A percentile compares a stretch with the other conserved stretches of the same genome.
Conservation (phyloP, 2,888 invertebrate species). For the Didymodactylos carnosus region DNA sequence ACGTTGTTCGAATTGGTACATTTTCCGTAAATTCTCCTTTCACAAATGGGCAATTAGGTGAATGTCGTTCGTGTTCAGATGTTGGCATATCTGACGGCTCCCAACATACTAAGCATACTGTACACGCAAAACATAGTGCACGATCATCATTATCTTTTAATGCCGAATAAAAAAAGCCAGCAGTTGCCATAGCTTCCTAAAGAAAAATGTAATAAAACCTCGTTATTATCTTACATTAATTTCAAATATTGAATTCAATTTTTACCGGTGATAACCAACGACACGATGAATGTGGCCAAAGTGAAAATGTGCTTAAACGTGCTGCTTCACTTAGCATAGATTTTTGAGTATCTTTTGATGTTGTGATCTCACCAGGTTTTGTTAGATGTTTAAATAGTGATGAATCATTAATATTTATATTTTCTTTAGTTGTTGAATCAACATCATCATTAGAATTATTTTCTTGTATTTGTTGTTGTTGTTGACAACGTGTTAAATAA, state of each 20-base stretch:
- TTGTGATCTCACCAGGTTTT: background rate
- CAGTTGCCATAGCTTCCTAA: constrained; percentile 74
- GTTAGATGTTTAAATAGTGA: too few relatives aligned
- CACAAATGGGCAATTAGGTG: constrained; percentile 75
- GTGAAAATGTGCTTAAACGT: constrained; percentile 65
- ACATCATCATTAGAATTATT: background rate
- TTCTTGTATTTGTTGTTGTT: background rate
- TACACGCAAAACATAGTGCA: constrained; percentile 86
- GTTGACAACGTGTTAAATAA: background rate
- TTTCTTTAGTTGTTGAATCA: background rate
- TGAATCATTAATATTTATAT: too few relatives aligned
- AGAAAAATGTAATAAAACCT: background rate
- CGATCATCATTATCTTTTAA: constrained; percentile 63
- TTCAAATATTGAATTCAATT: background rate
- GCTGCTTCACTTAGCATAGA: constrained; percentile 88
- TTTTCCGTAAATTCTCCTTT: constrained; percentile 84
- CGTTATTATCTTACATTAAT: background rate
- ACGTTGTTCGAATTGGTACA: constrained; percentile 52
- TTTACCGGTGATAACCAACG: constrained; percentile 42
- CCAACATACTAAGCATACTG: constrained; percentile 83
- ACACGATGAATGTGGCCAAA: constrained; percentile 91
- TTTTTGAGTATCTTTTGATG: too few relatives aligned
- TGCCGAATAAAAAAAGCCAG: constrained; percentile 85
- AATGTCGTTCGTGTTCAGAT: constrained; percentile 86
- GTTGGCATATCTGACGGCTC: constrained; percentile 88